Evolutionary conservation across 2,113 vertebrate genomes (phyloP), one percentile per base, ranked within the genome.

Genomic region (Fregata magnificens): DNA sequence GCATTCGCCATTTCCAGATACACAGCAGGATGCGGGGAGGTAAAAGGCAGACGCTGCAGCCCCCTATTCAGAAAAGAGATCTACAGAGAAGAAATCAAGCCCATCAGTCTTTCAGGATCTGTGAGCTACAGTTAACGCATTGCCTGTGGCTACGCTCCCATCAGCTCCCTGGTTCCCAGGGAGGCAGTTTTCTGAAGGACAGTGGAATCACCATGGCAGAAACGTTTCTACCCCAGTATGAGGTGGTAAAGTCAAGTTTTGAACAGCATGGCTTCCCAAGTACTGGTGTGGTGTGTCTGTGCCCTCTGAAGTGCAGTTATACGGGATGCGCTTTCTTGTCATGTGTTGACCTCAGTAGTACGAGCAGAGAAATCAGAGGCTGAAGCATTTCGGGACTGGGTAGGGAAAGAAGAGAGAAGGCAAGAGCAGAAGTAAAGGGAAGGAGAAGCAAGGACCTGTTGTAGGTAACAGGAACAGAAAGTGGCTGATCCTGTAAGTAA

Each of bases 91-190:
- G 8, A 25, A 49, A 62, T 17, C 16, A 42, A 56, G 5, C 16
- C 15, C 3, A 2, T 19, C 8, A 19, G 18, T 45, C 45, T 24
- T 40, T 61, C 38, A 47, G 50, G 17, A 45, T 44, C 32, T 14
- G 10, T 44, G n/a, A 70, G 28, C 36, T 79, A 7, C 2, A 63
- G 29, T 2, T 52, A 26, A 7, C 0, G 1, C 6, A 3, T 53
- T 73, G 22, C 16, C 13, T 29, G 29, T 2, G 4, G 19, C 58
- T 55, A 2, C 0, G 0, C 42, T 92, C 22, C 36, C 14, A 7
- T 26, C 34, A 49, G 61, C 38, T 86, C 26, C 65, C 42, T 0
- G 0, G 2, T 45, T 72, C 21, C 45, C 24, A 50, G 29, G 44
- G 32, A 20, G 26, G 4, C 3, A 25, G 45, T 38, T 65, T 65